Conservation (phyloP, 1,140 invertebrate species). For the Diprion similis region DNA sequence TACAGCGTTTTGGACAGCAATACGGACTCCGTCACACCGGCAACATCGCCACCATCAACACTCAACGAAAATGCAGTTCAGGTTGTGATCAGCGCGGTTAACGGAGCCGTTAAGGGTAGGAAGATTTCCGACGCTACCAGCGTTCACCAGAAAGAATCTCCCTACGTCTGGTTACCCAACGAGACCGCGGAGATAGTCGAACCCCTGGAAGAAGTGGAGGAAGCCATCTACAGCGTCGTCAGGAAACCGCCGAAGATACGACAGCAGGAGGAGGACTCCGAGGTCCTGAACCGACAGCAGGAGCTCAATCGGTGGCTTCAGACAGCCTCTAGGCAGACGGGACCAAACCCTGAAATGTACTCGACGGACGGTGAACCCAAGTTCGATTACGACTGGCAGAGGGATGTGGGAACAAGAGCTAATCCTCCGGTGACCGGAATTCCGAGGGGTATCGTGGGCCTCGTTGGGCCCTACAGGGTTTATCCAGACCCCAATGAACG, state of each 20-base stretch:
- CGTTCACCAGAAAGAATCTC: background rate
- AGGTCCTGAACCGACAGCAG: conserved; percentile 29
- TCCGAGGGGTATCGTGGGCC: conserved; percentile 46
- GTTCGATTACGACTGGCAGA: conserved; percentile 5
- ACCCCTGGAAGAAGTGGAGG: conserved; percentile 27
- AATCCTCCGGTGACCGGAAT: conserved; percentile 15
- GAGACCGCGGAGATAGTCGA: conserved; percentile 10
- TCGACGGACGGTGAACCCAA: background rate
- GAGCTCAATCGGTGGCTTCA: conserved; percentile 43
- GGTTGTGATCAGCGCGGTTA: conserved; percentile 37
- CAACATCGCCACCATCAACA: background rate
- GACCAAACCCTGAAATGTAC: background rate
- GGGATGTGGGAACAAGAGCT: conserved; percentile 4
- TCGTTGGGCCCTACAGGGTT: conserved; percentile 46
- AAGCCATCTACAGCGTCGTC: conserved; percentile 48
- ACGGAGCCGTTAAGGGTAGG: background rate
- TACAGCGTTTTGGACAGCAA: conserved; percentile 41
- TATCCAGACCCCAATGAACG: conserved; percentile 39
- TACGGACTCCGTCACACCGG: conserved; percentile 4
- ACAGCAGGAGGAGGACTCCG: conserved; percentile 17
- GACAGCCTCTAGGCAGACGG: conserved; percentile 24
- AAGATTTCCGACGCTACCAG: background rate
- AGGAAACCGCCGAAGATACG: conserved; percentile 35
- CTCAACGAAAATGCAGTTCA: conserved; percentile 19
- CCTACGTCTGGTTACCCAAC: conserved; percentile 1